phyloP scores from a whole-genome alignment of 2,797 vertebrate genomes.

The Oreonectes daqikongensis region DNA sequence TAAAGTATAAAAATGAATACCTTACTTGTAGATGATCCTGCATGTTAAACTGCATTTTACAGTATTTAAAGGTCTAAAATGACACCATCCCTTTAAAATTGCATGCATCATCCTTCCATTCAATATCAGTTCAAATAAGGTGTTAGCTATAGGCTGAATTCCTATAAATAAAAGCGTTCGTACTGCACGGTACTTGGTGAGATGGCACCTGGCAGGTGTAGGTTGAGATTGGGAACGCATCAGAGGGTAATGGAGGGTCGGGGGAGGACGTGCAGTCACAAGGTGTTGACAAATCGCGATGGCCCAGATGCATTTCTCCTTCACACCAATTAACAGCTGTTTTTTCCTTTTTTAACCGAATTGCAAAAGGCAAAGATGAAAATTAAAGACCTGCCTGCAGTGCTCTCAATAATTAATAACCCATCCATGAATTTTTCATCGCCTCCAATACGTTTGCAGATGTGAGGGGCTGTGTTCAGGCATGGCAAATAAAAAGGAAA shows the following conservation, averaged over 20 bases:
- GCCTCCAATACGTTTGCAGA: constrained; percentile 63
- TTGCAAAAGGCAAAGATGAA: constrained; percentile 54
- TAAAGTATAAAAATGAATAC: no score
- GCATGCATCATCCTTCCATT: not conserved
- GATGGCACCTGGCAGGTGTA: constrained; percentile 24
- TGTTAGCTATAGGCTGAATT: not conserved
- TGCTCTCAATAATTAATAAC: constrained; percentile 75
- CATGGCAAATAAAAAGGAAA: constrained; percentile 46
- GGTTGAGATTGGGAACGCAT: not conserved
- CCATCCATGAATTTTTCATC: constrained; percentile 74
- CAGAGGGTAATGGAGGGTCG: constrained; percentile 14
- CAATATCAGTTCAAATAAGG: not conserved
- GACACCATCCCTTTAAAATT: not conserved
- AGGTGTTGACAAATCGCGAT: constrained; percentile 52
- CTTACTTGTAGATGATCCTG: no score
- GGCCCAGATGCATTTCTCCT: constrained; percentile 49
- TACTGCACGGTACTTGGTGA: not conserved
- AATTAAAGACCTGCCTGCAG: constrained; percentile 67
- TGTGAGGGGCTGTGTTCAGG: constrained; percentile 56
- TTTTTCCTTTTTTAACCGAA: constrained; percentile 28
- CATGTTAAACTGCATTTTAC: not conserved
- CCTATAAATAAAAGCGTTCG: not conserved
- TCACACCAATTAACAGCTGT: constrained; percentile 63
- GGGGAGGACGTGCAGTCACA: constrained; percentile 29
- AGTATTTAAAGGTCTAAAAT: not conserved